Evolutionary conservation across 2,113 vertebrate genomes (phyloP).

Genomic region (Ameiurus melas): DNA sequence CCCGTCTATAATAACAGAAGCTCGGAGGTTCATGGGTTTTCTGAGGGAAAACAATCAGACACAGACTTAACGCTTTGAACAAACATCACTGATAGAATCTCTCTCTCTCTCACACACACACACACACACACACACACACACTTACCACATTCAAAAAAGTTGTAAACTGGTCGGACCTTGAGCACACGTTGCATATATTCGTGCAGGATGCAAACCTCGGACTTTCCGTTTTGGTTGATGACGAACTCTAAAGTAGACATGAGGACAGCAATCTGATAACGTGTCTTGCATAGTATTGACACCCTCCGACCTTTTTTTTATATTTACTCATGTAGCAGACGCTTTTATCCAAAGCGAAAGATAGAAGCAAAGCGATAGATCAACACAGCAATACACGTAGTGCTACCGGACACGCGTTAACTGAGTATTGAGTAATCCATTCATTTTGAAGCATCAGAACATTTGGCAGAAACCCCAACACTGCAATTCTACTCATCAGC

Average conservation of each 20-base stretch:
- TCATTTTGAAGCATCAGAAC: too few species aligned
- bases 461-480: too few species aligned
- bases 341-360: too few species aligned
- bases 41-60: constrained; percentile 66
- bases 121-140: constrained; percentile 13
- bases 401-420: too few species aligned
- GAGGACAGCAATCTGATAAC: constrained; percentile 16
- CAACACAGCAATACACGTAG: too few species aligned
- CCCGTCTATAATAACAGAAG: constrained; percentile 98
- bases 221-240: constrained; percentile 98
- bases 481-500: too few species aligned
- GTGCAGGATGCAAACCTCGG: constrained; percentile 93
- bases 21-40: constrained; percentile 99
- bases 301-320: background rate
- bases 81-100: background rate
- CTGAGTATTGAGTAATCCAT: too few species aligned
- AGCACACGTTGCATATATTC: too few species aligned
- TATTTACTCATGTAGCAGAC: too few species aligned
- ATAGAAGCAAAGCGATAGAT: too few species aligned
- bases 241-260: constrained; percentile 84
- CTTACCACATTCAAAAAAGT: constrained; percentile 99
- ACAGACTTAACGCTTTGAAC: background rate
- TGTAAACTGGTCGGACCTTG: constrained; percentile 99
- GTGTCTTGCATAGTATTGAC: background rate
- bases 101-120: background rate